Percentiles rank a stretch among this genome's conserved stretches.
phyloP scores from a whole-genome alignment of 2,113 vertebrate species.

The Tor tambroides region DNA sequence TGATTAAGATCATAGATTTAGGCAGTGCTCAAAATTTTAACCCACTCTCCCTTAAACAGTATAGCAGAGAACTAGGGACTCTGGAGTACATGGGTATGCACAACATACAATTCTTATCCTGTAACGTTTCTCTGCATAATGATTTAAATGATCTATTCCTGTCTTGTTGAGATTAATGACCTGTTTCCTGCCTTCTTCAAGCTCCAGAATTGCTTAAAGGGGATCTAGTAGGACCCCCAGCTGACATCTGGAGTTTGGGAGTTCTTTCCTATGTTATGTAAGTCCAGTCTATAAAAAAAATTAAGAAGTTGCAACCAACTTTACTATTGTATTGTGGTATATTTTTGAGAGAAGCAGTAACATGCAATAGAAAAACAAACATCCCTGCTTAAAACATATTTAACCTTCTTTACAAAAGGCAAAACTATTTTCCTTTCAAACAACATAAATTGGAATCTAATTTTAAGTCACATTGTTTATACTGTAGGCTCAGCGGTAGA shows the following conservation, averaged over 20 bases:
- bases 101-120: neutral
- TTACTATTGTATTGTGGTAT: neutral
- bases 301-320: neutral
- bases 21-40: constrained; percentile 93
- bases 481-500: constrained; percentile 87
- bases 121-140: neutral
- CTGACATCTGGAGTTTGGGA: constrained; percentile 90
- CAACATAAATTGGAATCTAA: too few relatives aligned
- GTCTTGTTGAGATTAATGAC: neutral
- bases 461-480: neutral
- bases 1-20: constrained; percentile 92
- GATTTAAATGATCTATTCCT: neutral
- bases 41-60: constrained; percentile 81
- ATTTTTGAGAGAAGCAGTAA: neutral
- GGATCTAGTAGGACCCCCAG: constrained; percentile 91
- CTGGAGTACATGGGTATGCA: constrained; percentile 92
- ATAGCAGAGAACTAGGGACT: constrained; percentile 79
- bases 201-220: constrained; percentile 95
- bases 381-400: neutral
- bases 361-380: neutral
- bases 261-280: constrained; percentile 89
- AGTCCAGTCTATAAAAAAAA: constrained; percentile 68
- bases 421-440: too few relatives aligned
- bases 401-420: too few relatives aligned
- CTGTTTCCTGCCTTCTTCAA: constrained; percentile 57